Evolutionary conservation across 2,797 vertebrate genomes (phyloP).

Genomic region (Pitangus sulphuratus): DNA sequence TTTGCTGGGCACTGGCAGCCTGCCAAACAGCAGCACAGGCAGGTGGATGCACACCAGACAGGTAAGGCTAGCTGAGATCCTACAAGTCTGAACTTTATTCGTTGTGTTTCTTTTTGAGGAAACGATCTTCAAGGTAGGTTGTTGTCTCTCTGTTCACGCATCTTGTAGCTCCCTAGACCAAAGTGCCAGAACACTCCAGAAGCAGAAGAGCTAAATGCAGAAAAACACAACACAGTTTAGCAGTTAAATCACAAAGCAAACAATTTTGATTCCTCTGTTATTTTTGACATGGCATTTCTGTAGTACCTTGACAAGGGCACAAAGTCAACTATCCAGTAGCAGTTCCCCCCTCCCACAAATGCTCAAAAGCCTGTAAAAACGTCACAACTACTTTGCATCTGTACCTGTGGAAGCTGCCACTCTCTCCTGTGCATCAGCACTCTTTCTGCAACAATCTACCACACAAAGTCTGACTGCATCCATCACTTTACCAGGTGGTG

Average conservation of each 20-base stretch:
- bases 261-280: background rate
- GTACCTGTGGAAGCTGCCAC: background rate
- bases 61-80: background rate
- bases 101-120: background rate
- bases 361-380: background rate
- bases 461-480: background rate
- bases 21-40: background rate
- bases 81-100: background rate
- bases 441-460: background rate
- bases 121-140: background rate
- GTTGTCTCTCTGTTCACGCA: background rate
- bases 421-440: background rate
- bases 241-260: background rate
- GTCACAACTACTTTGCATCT: background rate
- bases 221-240: background rate
- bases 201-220: background rate
- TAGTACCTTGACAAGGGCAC: background rate
- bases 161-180: background rate
- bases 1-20: background rate
- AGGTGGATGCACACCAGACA: background rate
- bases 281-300: background rate
- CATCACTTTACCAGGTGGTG: background rate
- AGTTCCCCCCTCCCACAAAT: background rate
- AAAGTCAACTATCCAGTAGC: background rate
- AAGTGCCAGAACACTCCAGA: background rate